A percentile compares a stretch with the other conserved stretches of the same genome.
phyloP scores from a whole-genome alignment of 53 echinoderm and acorn worm genomes.

The Zoroaster sp. region DNA sequence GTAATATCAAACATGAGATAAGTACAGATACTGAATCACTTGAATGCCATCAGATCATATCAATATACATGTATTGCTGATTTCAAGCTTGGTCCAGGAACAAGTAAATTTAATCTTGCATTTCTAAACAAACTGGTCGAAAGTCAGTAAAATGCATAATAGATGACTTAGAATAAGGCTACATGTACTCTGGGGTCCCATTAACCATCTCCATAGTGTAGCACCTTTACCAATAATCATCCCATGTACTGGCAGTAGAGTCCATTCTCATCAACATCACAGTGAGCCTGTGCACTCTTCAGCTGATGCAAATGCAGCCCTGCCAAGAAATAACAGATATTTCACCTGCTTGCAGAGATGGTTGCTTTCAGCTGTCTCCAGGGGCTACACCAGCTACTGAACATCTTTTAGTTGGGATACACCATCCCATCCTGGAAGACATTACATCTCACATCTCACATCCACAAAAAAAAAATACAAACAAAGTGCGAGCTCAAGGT shows the following conservation, averaged over 20 bases:
- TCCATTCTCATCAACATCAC: neutral
- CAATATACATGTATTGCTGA: too few species aligned
- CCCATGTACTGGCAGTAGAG: neutral
- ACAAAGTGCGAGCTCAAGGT: neutral
- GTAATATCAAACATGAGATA: too few species aligned
- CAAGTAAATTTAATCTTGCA: too few species aligned
- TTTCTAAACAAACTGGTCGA: too few species aligned
- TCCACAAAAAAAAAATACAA: neutral
- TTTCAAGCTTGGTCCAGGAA: too few species aligned
- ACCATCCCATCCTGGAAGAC: constrained; percentile 2
- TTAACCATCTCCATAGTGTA: neutral
- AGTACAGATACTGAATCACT: too few species aligned
- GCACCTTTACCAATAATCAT: neutral
- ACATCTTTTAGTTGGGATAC: neutral
- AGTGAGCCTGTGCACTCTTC: neutral
- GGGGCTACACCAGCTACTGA: neutral
- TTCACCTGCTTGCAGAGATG: neutral
- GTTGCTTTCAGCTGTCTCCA: neutral
- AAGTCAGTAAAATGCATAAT: too few species aligned
- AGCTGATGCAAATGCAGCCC: neutral
- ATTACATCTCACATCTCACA: neutral
- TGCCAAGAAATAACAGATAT: neutral
- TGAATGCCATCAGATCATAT: too few species aligned
- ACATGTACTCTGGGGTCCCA: too few species aligned
- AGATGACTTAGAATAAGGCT: too few species aligned